Conservation (phyloP, 92 coral and sea anemone species). For the Actinernus sp. region DNA sequence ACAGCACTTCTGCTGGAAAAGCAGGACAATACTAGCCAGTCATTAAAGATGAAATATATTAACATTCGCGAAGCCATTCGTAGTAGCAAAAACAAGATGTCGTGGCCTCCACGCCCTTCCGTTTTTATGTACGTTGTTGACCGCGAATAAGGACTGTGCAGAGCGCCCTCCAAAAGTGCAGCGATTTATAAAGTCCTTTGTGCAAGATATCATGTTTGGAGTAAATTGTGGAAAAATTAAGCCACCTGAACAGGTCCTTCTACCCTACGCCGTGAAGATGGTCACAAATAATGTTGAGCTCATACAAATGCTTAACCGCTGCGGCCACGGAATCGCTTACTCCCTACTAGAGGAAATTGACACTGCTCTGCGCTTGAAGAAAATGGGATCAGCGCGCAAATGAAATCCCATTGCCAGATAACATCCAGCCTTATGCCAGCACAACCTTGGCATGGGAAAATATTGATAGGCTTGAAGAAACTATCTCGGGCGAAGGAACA, state of each 20-base stretch:
- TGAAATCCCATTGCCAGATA: constrained; percentile 24
- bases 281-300: constrained; percentile 55
- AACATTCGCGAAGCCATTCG: constrained; percentile 31
- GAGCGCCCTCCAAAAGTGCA: constrained; percentile 36
- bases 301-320: constrained; percentile 50
- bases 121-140: constrained; percentile 28
- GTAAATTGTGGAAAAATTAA: constrained; percentile 54
- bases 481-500: constrained; percentile 50
- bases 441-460: constrained; percentile 37
- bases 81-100: constrained; percentile 7
- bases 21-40: background rate
- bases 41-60: constrained; percentile 12
- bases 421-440: constrained; percentile 6
- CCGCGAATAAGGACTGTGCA: constrained; percentile 16
- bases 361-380: constrained; percentile 53
- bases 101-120: constrained; percentile 54
- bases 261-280: constrained; percentile 58
- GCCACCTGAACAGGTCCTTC: constrained; percentile 72
- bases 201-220: constrained; percentile 64
- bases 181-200: constrained; percentile 50
- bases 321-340: constrained; percentile 63
- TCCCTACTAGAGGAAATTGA: constrained; percentile 66
- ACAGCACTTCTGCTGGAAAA: background rate
- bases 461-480: constrained; percentile 42
- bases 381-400: constrained; percentile 31